Conservation (phyloP, 1,140 invertebrate genomes). For the Pissodes strobi region DNA sequence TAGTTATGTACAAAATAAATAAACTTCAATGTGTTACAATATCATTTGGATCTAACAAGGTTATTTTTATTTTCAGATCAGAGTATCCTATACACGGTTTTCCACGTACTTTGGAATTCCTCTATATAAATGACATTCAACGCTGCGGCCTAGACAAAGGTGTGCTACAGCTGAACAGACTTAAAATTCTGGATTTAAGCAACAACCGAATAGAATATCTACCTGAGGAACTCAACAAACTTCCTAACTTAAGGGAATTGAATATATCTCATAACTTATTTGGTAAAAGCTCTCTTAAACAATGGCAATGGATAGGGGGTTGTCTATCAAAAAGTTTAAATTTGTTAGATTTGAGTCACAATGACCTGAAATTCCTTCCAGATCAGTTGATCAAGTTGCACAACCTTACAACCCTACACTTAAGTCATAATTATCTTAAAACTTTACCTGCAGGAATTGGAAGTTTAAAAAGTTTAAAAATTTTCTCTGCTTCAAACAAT, state of each 20-base stretch:
- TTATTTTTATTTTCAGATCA: constrained; percentile 44
- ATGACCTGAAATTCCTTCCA: constrained; percentile 64
- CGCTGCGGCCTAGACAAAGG: constrained; percentile 68
- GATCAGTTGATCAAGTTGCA: constrained; percentile 65
- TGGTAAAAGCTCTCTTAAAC: constrained; percentile 56
- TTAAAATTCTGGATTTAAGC: constrained; percentile 74
- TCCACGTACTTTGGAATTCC: constrained; percentile 64
- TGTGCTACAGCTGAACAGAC: constrained; percentile 66
- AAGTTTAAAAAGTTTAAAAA: constrained; percentile 45
- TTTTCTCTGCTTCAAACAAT: constrained; percentile 59
- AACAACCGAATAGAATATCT: constrained; percentile 75
- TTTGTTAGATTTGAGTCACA: constrained; percentile 66
- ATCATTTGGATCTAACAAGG: no score
- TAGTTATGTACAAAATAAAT: no score
- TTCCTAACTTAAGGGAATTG: constrained; percentile 69
- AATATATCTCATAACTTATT: constrained; percentile 74
- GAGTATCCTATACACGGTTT: constrained; percentile 73
- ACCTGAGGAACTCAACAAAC: constrained; percentile 72
- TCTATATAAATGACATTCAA: constrained; percentile 64
- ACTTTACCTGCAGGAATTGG: constrained; percentile 57
- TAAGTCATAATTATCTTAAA: constrained; percentile 61
- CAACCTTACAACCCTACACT: constrained; percentile 61
- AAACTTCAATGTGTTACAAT: no score
- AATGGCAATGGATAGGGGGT: constrained; percentile 70
- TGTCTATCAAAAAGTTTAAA: constrained; percentile 51